Evolutionary conservation across 2,113 vertebrate genomes (phyloP), one percentile per base, ranked within the genome.

Genomic region (Mandrillus leucophaeus): DNA sequence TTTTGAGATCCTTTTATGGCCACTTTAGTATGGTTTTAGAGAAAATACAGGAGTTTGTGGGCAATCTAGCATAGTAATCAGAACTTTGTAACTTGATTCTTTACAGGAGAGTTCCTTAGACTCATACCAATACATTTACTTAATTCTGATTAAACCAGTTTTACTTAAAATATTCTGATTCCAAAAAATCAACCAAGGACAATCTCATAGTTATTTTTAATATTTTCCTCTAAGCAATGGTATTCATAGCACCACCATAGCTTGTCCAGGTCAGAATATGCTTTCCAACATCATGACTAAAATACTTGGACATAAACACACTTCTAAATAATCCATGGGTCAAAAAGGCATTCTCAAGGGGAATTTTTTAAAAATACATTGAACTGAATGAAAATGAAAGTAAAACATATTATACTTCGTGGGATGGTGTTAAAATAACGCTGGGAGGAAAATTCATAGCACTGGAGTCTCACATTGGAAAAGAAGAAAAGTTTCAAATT

Each of bases 401-500:
- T 38, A 55, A 0, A 38, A 70, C 16, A 59, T 17, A 48, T 23
- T 17, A 57, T 73, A 76, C 52, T 86, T 81, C 52, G 40, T 86
- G 32, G n/a, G 35, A 52, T 78, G 6, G 40, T 89, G 32, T 70
- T 93, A 61, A 70, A 66, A 48, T 78, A 90, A 9, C 30, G 27
- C 12, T n/a, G 40, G 90, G 17, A 45, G n/a, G n/a, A 14, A 83
- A 52, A 64, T 50, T 87, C 57, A 57, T 68, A 83, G 23, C 76
- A 50, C 55, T 59, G n/a, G 73, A 59, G 52, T 93, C 40, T 93
- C 88, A 10, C 5, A 68, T 11, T 79, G 38, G 45, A 73, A 93
- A 76, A 86, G 72, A 79, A 48, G 3, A 92, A 90, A 92, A 86
- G 13, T 23, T 52, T 59, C 20, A 90, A 93, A 70, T 86, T 96